A percentile compares a stretch with the other conserved stretches of the same genome.
phyloP scores from a whole-genome alignment of 2,797 vertebrate genomes.

The Ispidina lecontei region DNA sequence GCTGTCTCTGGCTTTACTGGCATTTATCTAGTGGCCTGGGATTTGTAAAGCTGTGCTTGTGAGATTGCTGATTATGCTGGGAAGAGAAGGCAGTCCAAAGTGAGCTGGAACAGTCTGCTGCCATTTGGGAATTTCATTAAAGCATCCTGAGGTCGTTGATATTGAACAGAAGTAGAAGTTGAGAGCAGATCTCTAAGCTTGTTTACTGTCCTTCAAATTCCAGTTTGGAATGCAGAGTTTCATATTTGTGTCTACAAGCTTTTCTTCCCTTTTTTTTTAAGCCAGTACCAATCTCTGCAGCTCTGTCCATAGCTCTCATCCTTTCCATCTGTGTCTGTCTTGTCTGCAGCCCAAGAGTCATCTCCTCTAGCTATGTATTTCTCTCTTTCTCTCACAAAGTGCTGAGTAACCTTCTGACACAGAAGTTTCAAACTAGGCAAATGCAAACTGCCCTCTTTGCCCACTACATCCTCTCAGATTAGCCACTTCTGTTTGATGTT shows the following conservation, averaged over 20 bases:
- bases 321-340: background rate
- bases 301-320: background rate
- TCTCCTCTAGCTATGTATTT: background rate
- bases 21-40: background rate
- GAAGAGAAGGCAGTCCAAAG: background rate
- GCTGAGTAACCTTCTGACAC: background rate
- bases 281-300: background rate
- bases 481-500: background rate
- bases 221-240: background rate
- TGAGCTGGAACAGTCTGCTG: background rate
- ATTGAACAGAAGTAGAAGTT: background rate
- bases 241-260: background rate
- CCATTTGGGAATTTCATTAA: constrained; percentile 15
- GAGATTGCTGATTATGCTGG: background rate
- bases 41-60: constrained; percentile 22
- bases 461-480: background rate
- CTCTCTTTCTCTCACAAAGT: background rate
- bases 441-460: background rate
- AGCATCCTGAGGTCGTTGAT: background rate
- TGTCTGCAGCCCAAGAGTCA: background rate
- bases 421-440: background rate
- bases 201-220: constrained; percentile 19
- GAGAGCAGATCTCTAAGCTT: background rate
- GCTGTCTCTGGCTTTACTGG: background rate
- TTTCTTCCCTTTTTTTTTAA: background rate